A percentile compares a stretch with the other conserved stretches of the same genome.
Evolutionary conservation across 2,113 vertebrate species (phyloP).

Genomic region (Ammodramus savannarum): DNA sequence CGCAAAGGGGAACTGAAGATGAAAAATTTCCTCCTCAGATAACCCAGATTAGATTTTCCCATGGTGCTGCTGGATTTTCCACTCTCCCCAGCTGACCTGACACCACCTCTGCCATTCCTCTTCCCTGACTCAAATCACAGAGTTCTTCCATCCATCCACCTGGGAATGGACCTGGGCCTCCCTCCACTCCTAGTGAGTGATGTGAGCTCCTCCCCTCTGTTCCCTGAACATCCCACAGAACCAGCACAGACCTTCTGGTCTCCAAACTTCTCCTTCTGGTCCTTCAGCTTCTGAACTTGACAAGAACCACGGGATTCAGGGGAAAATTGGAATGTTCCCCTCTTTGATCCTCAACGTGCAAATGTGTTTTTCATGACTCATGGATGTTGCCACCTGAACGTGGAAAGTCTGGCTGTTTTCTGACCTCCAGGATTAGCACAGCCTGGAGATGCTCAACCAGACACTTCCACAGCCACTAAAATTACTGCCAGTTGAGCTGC

Average conservation of each 20-base stretch:
- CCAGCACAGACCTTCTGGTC: background rate
- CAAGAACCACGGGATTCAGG: background rate
- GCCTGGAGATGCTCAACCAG: background rate
- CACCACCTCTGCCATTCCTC: background rate
- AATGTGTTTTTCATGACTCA: background rate
- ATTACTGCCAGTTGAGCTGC: background rate
- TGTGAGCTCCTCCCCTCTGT: accelerated
- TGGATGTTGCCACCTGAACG: background rate
- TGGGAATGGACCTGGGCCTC: background rate
- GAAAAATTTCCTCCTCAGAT: background rate
- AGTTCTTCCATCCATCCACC: background rate
- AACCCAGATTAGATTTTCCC: background rate
- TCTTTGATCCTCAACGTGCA: accelerated
- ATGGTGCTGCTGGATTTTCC: background rate
- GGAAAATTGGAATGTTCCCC: accelerated
- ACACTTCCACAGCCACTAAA: background rate
- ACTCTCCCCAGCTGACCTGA: background rate
- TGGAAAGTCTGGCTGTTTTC: background rate
- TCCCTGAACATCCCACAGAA: background rate
- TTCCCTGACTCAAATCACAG: background rate
- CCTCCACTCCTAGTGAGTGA: background rate
- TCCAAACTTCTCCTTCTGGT: background rate
- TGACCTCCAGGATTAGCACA: background rate
- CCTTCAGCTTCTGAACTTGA: background rate
- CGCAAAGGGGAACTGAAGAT: background rate